Base-by-base conservation (phyloP, 2,888 invertebrate genomes). In the Lycaena phlaeas region DNA sequence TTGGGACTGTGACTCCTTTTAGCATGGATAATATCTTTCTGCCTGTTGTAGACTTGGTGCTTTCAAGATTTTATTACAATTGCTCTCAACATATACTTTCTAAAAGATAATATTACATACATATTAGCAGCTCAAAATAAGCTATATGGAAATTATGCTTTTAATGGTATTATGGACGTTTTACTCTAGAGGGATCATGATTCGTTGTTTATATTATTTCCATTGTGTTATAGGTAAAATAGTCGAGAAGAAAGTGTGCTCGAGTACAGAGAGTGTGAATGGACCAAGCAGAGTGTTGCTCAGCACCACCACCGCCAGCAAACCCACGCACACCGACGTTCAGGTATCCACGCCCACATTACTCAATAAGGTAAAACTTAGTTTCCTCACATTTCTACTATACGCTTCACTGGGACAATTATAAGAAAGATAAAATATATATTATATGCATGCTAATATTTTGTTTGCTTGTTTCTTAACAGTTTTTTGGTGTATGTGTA, bases 231-330 rank as follows among this genome's bases (percentile, higher is more conserved):
- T 68, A 88, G 88, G 88, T 43, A 89, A 89, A 86, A 86, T 89
- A 56, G 86, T 90, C 45, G 90, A 90, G 57, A 86, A 85, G 68
- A 89, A 88, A 66, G 88, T 87, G 66, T 87, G 87, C 65, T 69
- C 87, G 54, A 79, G 68, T 45, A 68, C 75, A 28, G 76, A 81
- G 57, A 68, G 61, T 27, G 76, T 63, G 54, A 85, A 84, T 47
- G 84, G 82, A 4, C 84, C 85, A 6, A 71, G 71, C 56, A 56
- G 78, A 46, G 79, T 77, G 34, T 64, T 82, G 11, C 65, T 81
- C 36, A 70, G 66, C 54, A 61, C 74, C 43, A 57, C 72, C 14
- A 47, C 68, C 41, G 50, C 64, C 34, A 53, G 55, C 57, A 75
- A 78, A 58, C 70, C 78, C 36, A 47, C 77, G 52, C 81, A 70